phyloP scores from a whole-genome alignment of 2,888 invertebrate species.

The Meteorus colon region DNA sequence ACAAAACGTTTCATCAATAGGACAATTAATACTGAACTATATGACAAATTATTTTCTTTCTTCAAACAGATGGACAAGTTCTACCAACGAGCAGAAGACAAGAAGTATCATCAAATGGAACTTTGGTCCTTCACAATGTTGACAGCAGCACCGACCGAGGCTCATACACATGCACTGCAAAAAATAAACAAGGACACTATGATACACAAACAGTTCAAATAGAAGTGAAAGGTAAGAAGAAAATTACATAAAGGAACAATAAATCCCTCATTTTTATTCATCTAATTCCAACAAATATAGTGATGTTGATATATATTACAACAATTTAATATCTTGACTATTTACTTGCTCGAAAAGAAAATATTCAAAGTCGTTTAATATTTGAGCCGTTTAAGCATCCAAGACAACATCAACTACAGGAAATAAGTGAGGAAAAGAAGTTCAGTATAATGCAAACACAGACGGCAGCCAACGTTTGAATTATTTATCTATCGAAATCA shows the following conservation, averaged over 20 bases:
- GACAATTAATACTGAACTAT: background rate
- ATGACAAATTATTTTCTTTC: background rate
- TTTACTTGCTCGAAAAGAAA: background rate
- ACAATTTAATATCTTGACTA: background rate
- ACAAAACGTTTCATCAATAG: no score
- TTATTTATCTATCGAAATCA: slow-evolving; percentile 37
- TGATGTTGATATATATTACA: background rate
- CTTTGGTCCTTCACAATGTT: slow-evolving; percentile 88
- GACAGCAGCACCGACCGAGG: slow-evolving; percentile 91
- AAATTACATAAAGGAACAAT: background rate
- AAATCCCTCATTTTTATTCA: background rate
- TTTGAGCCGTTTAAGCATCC: background rate
- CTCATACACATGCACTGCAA: slow-evolving; percentile 92
- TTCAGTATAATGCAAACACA: slow-evolving; percentile 25
- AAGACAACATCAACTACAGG: background rate
- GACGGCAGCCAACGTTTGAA: slow-evolving; percentile 20
- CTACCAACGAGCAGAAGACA: slow-evolving; percentile 91
- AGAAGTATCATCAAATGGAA: slow-evolving; percentile 89
- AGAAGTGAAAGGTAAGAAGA: slow-evolving; percentile 74
- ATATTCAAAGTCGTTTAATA: slow-evolving; percentile 1
- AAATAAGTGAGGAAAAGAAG: background rate
- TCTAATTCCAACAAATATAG: background rate
- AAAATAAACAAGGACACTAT: slow-evolving; percentile 87
- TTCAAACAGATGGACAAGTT: slow-evolving; percentile 83
- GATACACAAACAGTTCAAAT: slow-evolving; percentile 77